Conservation (phyloP, 2,113 vertebrate species). For the Coregonus clupeaformis region DNA sequence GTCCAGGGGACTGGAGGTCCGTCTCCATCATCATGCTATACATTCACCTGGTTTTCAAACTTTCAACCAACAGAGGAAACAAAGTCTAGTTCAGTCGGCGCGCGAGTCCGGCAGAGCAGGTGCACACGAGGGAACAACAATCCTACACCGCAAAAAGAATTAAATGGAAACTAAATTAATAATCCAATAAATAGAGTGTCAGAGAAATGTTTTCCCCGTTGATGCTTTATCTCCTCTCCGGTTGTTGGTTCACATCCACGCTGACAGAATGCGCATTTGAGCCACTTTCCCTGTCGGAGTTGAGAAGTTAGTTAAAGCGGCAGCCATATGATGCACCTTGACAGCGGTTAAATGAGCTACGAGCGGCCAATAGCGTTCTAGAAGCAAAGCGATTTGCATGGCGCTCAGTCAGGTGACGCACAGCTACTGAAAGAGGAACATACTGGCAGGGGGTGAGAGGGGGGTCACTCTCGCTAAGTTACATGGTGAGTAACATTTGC, state of each 20-base stretch:
- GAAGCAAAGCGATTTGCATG: conserved; percentile 86
- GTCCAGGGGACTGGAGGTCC: conserved; percentile 95
- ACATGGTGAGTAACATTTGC: conserved; percentile 43
- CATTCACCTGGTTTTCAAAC: conserved; percentile 85
- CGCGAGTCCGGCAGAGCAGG: conserved; percentile 47
- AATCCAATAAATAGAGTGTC: conserved; percentile 41
- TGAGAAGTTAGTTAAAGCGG: conserved; percentile 81
- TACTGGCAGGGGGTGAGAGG: conserved; percentile 21
- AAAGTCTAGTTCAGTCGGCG: conserved; percentile 63
- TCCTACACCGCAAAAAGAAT: conserved; percentile 28
- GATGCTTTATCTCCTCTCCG: conserved; percentile 54
- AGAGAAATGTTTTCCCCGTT: conserved; percentile 37
- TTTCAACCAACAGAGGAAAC: conserved; percentile 77
- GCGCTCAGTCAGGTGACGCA: conserved; percentile 87
- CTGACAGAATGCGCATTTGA: conserved; percentile 76
- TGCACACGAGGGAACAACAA: conserved; percentile 48
- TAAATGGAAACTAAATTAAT: conserved; percentile 29
- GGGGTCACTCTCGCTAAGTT: conserved; percentile 22
- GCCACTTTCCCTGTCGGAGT: conserved; percentile 80
- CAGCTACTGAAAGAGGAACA: conserved; percentile 75
- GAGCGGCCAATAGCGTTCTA: conserved; percentile 86
- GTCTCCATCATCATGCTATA: conserved; percentile 99
- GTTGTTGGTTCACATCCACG: conserved; percentile 72
- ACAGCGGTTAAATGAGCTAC: conserved; percentile 89
- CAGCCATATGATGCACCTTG: conserved; percentile 89